Evolutionary conservation across 2,888 invertebrate genomes (phyloP), one percentile per base, ranked within the genome.

Genomic region (Odontothrips loti): DNA sequence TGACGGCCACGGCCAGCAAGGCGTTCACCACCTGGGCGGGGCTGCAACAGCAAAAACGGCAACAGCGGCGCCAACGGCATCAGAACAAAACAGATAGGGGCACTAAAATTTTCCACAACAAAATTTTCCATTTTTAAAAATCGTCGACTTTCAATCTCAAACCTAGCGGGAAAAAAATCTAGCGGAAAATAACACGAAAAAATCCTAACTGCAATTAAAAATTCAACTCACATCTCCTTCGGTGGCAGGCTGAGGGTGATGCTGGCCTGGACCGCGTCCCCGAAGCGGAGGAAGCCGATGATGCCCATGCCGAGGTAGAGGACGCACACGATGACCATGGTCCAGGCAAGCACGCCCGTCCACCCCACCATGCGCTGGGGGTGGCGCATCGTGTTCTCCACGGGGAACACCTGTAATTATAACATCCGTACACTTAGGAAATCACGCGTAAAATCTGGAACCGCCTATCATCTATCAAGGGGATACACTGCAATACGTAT

Each of bases 1-100:
- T 93, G 82, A 99, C 95, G 0, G 97, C 95, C 0, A 95, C 84
- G 0, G 96, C 95, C 90, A 98, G 97, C 84, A 96, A 89, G 29
- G 95, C 87, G 88, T 96, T 94, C 0, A 96, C 96, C 0, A 91
- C 88, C 87, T 96, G 93, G 8, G 94, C 96, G 80, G 90, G 85
- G 84, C 88, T 89, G 85, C 58, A 80, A 84, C 63, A 43, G 82
- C n/a, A n/a, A n/a, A n/a, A n/a, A n/a, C n/a, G n/a, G n/a, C n/a
- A n/a, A n/a, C n/a, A n/a, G n/a, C n/a, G n/a, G n/a, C n/a, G n/a
- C n/a, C n/a, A n/a, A n/a, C n/a, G n/a, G n/a, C n/a, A n/a, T n/a
- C n/a, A n/a, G n/a, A n/a, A n/a, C n/a, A n/a, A n/a, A n/a, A n/a
- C n/a, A n/a, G n/a, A n/a, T n/a, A n/a, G n/a, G n/a, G n/a, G n/a